Percentiles rank a stretch among this genome's conserved stretches.
Conservation (phyloP, 2,888 invertebrate genomes). For the Drosophila testacea region DNA sequence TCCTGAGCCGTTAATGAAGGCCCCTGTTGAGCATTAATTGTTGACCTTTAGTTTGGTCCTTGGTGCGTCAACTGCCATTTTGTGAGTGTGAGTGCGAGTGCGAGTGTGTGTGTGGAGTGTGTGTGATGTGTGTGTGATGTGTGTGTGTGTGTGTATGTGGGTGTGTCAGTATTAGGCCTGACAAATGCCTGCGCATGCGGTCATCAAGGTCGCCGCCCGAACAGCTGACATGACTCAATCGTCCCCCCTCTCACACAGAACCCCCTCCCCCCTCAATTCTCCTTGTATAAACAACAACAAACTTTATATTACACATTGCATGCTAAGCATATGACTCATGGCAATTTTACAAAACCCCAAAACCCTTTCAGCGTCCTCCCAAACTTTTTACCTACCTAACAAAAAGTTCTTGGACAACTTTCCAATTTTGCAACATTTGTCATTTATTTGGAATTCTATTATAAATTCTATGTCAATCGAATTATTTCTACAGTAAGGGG, state of each 20-base stretch:
- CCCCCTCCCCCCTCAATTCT: neutral
- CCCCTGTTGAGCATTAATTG: conserved; percentile 33
- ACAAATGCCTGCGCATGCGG: conserved; percentile 71
- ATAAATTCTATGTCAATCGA: neutral
- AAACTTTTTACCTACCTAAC: neutral
- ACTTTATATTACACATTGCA: conserved; percentile 20
- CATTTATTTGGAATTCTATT: neutral
- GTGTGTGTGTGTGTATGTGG: conserved; percentile 9
- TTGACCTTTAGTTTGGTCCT: conserved; percentile 49
- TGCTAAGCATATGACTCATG: conserved; percentile 23
- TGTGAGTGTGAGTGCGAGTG: conserved; percentile 1
- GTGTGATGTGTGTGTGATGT: conserved; percentile 19
- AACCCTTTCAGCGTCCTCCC: neutral
- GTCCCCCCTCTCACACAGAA: neutral
- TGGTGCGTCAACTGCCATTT: conserved; percentile 30
- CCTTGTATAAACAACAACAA: conserved; percentile 27
- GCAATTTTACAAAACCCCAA: neutral
- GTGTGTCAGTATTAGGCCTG: conserved; percentile 20
- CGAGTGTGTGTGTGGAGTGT: conserved; percentile 5
- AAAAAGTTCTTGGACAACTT: neutral
- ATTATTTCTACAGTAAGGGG: neutral
- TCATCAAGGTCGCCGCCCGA: conserved; percentile 68
- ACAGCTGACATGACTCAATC: conserved; percentile 62
- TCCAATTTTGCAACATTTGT: neutral
- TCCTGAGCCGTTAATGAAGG: conserved; percentile 34